These are phyloP conservation scores for Thryonomys swinderianus DNA, from an alignment of 2,113 vertebrate genomes.

Conservation along the genomic window DNA sequence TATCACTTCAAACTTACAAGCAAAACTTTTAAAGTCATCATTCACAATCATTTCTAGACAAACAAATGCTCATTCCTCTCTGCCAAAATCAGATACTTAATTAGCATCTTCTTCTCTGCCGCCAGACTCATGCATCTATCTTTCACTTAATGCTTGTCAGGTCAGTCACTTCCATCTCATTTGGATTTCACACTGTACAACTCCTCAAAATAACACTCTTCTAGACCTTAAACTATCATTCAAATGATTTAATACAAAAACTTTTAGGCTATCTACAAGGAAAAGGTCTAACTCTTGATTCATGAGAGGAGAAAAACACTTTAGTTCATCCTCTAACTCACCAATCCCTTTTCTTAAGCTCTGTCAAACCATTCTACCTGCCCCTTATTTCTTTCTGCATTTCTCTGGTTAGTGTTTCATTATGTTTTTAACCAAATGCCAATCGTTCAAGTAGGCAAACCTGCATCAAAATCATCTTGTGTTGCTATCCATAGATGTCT, in stretches of 20 bases:
- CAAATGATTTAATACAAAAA: not conserved
- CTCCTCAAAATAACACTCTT: not conserved
- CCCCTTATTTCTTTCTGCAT: not conserved
- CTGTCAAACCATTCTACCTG: not conserved
- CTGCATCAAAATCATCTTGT: not conserved
- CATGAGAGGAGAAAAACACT: not conserved
- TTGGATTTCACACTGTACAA: not conserved
- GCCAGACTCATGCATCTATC: not conserved
- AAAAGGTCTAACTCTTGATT: not conserved
- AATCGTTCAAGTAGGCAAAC: slow-evolving; percentile 48
- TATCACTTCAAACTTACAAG: not conserved
- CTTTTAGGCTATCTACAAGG: not conserved
- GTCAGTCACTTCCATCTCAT: not conserved
- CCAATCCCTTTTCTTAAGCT: not conserved
- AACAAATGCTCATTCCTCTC: not conserved
- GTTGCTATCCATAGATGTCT: not conserved
- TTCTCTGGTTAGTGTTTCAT: not conserved
- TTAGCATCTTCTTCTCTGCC: not conserved
- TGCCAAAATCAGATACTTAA: not conserved
- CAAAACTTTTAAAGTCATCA: slow-evolving; percentile 36
- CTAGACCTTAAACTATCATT: not conserved
- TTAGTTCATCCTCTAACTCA: too few relatives aligned
- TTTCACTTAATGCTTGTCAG: not conserved
- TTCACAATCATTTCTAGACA: not conserved
- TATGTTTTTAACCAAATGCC: not conserved